Base-by-base conservation (phyloP, 2,797 vertebrate species). In the Mormyrus hasselquistii region DNA sequence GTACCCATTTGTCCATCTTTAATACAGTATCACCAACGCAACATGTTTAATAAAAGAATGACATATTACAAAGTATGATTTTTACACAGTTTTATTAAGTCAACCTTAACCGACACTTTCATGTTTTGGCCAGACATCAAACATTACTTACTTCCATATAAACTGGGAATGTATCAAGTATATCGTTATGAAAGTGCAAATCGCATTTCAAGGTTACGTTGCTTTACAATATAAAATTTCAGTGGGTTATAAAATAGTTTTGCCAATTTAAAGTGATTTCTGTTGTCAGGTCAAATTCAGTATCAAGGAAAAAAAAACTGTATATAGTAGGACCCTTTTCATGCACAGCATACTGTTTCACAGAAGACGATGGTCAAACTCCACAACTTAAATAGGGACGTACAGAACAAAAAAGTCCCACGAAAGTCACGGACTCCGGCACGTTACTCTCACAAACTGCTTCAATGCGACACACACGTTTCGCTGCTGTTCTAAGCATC, bases 161-260 rank as follows among this genome's bases (percentile, higher is more conserved):
- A 99, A 99, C 95, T 97, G 97, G 98, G 98, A 99, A 99, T 99
- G 98, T 99, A 99, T 98, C 97, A 99, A 99, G 98, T 99, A 98
- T 98, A 98, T 97, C 57, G 97, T 97, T 99, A 99, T 97, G 97
- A 99, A 99, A 99, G 98, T 99, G 98, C 98, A 99, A 99, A 98
- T 96, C 98, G 97, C 97, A 97, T 97, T 97, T 98, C 97, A 98
- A 98, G 97, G 95, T 98, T 99, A 98, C 97, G 97, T 96, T 96
- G 96, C 94, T 96, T 97, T 96, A 98, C 96, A 97, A 98, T 99
- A 99, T 96, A 99, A 98, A 99, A 98, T 97, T 92, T 96, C 96
- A 97, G 94, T 94, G 96, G 95, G 96, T 98, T 98, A 95, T 96
- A 98, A 99, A 99, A 99, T 97, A 96, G 95, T 95, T 94, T 96